These are phyloP conservation scores for Acrocephalus kingi DNA, from an alignment of 2,113 vertebrate species.

Conservation along the genomic window DNA sequence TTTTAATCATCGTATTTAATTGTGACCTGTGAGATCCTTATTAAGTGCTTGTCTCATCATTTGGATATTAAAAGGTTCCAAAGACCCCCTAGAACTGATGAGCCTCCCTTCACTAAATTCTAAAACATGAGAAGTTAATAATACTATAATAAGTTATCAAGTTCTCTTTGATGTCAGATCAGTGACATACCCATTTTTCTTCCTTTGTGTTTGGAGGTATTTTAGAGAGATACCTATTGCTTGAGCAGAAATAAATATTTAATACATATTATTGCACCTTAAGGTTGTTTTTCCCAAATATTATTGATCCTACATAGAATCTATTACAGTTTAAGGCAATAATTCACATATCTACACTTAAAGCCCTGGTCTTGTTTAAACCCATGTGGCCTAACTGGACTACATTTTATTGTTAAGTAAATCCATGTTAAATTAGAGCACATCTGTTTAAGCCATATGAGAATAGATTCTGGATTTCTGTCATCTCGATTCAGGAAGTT, in stretches of 20 bases:
- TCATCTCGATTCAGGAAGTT: not conserved
- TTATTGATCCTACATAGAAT: not conserved
- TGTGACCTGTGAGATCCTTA: not conserved
- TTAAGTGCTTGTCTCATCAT: not conserved
- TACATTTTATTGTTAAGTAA: constrained; percentile 11
- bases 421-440: not conserved
- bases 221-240: not conserved
- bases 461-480: not conserved
- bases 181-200: not conserved
- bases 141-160: not conserved
- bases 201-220: not conserved
- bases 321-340: not conserved
- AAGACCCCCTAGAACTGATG: not conserved
- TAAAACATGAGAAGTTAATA: not conserved
- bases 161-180: not conserved
- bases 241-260: constrained; percentile 14
- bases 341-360: not conserved
- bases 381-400: not conserved
- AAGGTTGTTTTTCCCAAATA: not conserved
- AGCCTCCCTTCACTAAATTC: not conserved
- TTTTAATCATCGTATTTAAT: not conserved
- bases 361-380: not conserved
- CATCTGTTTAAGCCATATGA: not conserved
- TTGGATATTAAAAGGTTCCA: not conserved
- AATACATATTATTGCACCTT: not conserved